Evolutionary conservation across 2,888 invertebrate genomes (phyloP).

Genomic region (Hemaris fuciformis): DNA sequence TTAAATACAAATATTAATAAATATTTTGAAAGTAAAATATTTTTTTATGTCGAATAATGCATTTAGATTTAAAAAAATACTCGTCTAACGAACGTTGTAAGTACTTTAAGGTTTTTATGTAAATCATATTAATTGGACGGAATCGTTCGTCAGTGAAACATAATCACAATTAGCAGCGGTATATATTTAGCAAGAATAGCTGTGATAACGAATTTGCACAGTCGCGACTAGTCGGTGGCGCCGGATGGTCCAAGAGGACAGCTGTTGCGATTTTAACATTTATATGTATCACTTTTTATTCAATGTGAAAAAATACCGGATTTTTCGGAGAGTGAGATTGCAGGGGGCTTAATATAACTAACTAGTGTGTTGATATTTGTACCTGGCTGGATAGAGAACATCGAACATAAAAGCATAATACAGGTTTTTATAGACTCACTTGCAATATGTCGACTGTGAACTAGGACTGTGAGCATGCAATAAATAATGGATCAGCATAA

Average conservation of each 20-base stretch:
- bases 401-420: too few relatives aligned
- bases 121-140: conserved; percentile 13
- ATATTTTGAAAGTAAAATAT: too few relatives aligned
- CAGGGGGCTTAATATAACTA: too few relatives aligned
- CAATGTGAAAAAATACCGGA: too few relatives aligned
- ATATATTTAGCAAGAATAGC: conserved; percentile 73
- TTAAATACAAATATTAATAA: too few relatives aligned
- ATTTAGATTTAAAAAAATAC: background rate
- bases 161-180: conserved; percentile 68
- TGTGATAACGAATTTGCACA: conserved; percentile 77
- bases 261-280: conserved; percentile 2
- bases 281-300: background rate
- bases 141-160: conserved; percentile 45
- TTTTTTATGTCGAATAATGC: background rate
- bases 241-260: conserved; percentile 28
- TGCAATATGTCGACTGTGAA: too few relatives aligned
- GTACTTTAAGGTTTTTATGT: conserved; percentile 5
- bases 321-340: too few relatives aligned
- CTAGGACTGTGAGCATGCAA: too few relatives aligned
- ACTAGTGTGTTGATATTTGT: too few relatives aligned
- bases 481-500: too few relatives aligned
- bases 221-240: conserved; percentile 55
- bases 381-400: too few relatives aligned
- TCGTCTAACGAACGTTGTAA: background rate
- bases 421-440: too few relatives aligned